A percentile compares a stretch with the other conserved stretches of the same genome.
Evolutionary conservation across 1,140 invertebrate species (phyloP).

Genomic region (Temnothorax nylanderi): DNA sequence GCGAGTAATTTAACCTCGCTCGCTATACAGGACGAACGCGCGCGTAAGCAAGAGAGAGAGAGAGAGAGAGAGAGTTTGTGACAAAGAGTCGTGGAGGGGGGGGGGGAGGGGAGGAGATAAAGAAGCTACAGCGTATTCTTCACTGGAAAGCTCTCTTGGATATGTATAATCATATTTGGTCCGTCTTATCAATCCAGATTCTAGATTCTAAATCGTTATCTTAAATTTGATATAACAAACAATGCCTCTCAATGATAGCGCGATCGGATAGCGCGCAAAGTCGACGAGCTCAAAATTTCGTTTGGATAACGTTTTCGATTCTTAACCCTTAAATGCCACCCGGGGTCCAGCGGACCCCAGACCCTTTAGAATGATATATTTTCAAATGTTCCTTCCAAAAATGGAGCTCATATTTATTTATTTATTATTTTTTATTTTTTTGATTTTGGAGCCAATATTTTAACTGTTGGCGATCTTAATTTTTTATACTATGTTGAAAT

Average conservation of each 20-base stretch:
- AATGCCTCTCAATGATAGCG: no score
- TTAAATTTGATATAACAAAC: background rate
- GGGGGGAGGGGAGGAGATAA: background rate
- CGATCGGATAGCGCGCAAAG: background rate
- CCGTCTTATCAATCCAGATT: background rate
- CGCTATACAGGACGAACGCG: background rate
- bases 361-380: no score
- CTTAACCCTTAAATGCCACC: no score
- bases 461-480: no score
- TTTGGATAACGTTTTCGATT: slow-evolving; percentile 60
- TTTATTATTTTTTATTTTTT: no score
- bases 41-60: slow-evolving; percentile 15
- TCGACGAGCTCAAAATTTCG: slow-evolving; percentile 13
- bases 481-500: no score
- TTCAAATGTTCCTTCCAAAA: no score
- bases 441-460: no score
- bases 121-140: background rate
- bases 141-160: slow-evolving; percentile 12
- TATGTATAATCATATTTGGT: slow-evolving; percentile 21
- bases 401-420: no score
- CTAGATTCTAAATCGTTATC: background rate
- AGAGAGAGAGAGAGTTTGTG: no score
- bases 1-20: background rate
- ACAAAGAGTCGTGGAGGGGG: no score
- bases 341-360: no score